Conservation (phyloP, 2,888 invertebrate species). For the Heteropelma amictum region DNA sequence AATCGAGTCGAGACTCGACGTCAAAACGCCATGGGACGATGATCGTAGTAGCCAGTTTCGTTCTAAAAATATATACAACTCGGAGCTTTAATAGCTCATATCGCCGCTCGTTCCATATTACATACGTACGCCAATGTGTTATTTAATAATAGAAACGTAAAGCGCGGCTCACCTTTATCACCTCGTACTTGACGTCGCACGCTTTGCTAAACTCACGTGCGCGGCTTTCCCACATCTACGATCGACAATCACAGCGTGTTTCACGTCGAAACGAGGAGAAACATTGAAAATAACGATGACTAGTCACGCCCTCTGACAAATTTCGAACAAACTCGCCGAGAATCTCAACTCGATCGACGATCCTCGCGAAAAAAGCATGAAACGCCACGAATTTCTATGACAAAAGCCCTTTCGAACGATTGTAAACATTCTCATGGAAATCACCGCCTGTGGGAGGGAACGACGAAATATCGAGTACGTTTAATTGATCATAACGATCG, state of each 20-base stretch:
- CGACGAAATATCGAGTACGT: too few relatives aligned
- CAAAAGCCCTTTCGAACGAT: too few relatives aligned
- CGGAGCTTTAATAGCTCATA: slow-evolving; percentile 49
- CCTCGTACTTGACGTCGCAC: slow-evolving; percentile 1
- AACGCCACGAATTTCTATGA: too few relatives aligned
- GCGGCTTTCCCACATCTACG: not conserved
- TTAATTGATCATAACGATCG: too few relatives aligned
- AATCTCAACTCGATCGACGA: too few relatives aligned
- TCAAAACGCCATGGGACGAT: not conserved
- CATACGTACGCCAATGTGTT: slow-evolving; percentile 50
- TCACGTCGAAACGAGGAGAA: too few relatives aligned
- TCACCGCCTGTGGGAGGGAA: too few relatives aligned
- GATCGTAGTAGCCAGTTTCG: slow-evolving; percentile 37
- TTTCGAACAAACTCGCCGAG: too few relatives aligned
- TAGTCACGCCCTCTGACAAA: too few relatives aligned
- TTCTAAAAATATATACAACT: slow-evolving; percentile 54
- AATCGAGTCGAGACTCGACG: slow-evolving; percentile 16
- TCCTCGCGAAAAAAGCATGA: too few relatives aligned
- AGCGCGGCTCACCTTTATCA: slow-evolving; percentile 61
- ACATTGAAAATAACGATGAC: too few relatives aligned
- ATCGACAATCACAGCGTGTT: slow-evolving; percentile 11
- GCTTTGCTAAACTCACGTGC: slow-evolving; percentile 14
- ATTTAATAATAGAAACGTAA: slow-evolving; percentile 72
- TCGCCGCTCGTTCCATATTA: slow-evolving; percentile 36
- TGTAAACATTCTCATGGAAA: too few relatives aligned